Evolutionary conservation across 30 jellyfish, hydroid and myxozoan genomes (phyloP).

Genomic region (Nemopilema nomurai): DNA sequence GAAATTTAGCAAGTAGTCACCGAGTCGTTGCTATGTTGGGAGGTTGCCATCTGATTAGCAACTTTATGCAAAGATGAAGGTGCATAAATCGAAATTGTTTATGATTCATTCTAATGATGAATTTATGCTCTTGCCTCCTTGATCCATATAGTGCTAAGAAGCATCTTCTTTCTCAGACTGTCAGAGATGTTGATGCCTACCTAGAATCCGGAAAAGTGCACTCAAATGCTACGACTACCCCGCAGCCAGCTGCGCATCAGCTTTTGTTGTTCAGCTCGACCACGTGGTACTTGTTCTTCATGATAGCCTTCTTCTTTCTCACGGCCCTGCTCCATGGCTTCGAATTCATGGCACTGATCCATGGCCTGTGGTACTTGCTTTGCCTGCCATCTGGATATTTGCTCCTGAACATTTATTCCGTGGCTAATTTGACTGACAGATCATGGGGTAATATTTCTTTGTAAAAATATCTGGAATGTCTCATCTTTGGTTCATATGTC

Average conservation of each 20-base stretch:
- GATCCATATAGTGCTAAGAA: background rate
- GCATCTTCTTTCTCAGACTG: slow-evolving; percentile 54
- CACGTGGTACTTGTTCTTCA: slow-evolving; percentile 86
- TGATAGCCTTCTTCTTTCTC: slow-evolving; percentile 68
- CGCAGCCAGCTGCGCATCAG: slow-evolving; percentile 19
- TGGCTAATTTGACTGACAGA: slow-evolving; percentile 93
- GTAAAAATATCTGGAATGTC: background rate
- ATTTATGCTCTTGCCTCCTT: no score
- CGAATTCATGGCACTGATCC: slow-evolving; percentile 74
- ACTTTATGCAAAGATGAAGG: no score
- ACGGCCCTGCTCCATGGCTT: slow-evolving; percentile 94
- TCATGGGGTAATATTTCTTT: slow-evolving; percentile 86
- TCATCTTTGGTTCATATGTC: no score
- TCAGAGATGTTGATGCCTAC: slow-evolving; percentile 67
- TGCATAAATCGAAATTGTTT: no score
- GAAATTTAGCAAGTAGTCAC: no score
- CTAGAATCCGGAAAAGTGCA: background rate
- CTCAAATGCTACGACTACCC: slow-evolving; percentile 19
- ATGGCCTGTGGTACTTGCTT: slow-evolving; percentile 88
- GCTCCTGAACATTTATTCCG: slow-evolving; percentile 89
- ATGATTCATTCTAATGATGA: no score
- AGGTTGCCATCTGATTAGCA: no score
- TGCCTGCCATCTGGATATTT: slow-evolving; percentile 96
- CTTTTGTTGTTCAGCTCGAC: slow-evolving; percentile 63
- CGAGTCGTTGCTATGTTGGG: no score